Percentiles rank a stretch among this genome's conserved stretches.
phyloP scores from a whole-genome alignment of 1,140 invertebrate species.

The Glomeris maerens region DNA sequence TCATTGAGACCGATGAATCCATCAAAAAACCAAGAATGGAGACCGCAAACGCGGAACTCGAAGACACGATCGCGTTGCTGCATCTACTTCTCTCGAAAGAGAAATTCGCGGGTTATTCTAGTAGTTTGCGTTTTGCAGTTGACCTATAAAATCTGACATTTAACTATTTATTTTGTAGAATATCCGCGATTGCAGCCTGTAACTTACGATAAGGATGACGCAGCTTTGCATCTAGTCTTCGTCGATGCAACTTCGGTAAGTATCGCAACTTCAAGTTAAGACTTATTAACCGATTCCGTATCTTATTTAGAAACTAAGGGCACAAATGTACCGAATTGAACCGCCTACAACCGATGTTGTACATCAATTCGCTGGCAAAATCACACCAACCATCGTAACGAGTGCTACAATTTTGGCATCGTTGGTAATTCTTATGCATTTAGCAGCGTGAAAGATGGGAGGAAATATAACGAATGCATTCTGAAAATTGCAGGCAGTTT shows the following conservation, averaged over 20 bases:
- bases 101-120: no score
- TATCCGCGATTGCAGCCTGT: slow-evolving; percentile 17
- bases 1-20: no score
- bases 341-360: slow-evolving; percentile 25
- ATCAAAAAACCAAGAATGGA: no score
- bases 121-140: neutral
- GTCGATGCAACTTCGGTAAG: slow-evolving; percentile 23
- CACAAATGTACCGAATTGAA: slow-evolving; percentile 30
- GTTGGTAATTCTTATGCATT: slow-evolving; percentile 21
- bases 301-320: slow-evolving; percentile 23
- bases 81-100: no score
- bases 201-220: slow-evolving; percentile 33
- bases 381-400: slow-evolving; percentile 32
- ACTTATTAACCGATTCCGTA: slow-evolving; percentile 18
- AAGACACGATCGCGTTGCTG: no score
- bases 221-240: slow-evolving; percentile 31
- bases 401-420: slow-evolving; percentile 30
- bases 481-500: slow-evolving; percentile 20
- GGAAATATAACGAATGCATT: neutral
- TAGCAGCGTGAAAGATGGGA: neutral
- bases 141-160: neutral
- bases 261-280: neutral
- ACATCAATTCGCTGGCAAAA: slow-evolving; percentile 29
- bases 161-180: neutral
- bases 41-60: no score